Percentiles rank a stretch among this genome's conserved stretches.
These are phyloP conservation scores for Semaprochilodus insignis DNA, from an alignment of 2,797 vertebrate species.

Conservation along the genomic window DNA sequence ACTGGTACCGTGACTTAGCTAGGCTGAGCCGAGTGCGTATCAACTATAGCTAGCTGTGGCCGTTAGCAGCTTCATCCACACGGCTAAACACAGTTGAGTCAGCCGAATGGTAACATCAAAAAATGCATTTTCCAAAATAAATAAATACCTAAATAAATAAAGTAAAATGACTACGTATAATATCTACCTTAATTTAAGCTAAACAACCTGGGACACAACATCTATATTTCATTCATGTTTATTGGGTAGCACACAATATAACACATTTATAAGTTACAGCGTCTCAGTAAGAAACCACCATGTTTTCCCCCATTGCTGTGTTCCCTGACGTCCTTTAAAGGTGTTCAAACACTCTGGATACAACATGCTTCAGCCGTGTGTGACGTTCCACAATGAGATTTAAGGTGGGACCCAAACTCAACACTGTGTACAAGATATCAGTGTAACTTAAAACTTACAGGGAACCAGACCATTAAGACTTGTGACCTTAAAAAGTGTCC, in stretches of 20 bases:
- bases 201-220: background rate
- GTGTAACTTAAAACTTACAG: background rate
- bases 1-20: background rate
- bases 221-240: conserved; percentile 12
- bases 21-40: background rate
- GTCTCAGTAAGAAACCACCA: conserved; percentile 13
- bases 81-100: background rate
- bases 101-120: background rate
- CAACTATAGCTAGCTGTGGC: too few relatives aligned
- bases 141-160: too few relatives aligned
- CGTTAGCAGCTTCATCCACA: too few relatives aligned
- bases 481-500: too few relatives aligned
- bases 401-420: background rate
- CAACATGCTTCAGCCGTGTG: conserved; percentile 28
- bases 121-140: conserved; percentile 6
- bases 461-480: too few relatives aligned
- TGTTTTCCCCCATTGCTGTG: background rate
- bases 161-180: background rate
- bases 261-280: conserved; percentile 25
- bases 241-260: conserved; percentile 39
- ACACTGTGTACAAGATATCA: background rate
- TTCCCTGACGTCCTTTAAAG: conserved; percentile 23
- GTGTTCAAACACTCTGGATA: conserved; percentile 18
- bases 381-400: background rate
- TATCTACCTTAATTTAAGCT: background rate